A percentile compares a stretch with the other conserved stretches of the same genome.
phyloP scores from a whole-genome alignment of 2,888 invertebrate species.

The Kuschelorhynchus macadamiae region DNA sequence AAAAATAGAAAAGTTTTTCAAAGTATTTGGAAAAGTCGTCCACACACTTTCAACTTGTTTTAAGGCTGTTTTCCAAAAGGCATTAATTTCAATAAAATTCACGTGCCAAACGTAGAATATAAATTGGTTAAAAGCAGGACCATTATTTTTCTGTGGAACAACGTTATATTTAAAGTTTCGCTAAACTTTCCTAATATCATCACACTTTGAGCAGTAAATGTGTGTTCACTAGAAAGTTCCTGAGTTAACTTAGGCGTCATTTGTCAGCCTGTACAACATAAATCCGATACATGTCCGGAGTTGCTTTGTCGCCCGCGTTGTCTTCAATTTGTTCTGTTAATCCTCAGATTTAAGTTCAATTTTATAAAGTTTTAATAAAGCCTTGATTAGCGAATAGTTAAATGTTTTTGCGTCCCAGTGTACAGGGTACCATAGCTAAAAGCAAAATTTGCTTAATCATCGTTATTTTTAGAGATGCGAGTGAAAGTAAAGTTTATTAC shows the following conservation, averaged over 20 bases:
- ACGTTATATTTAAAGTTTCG: conserved; percentile 56
- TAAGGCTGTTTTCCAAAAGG: conserved; percentile 28
- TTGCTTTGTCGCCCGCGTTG: conserved; percentile 21
- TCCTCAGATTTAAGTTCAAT: conserved; percentile 5
- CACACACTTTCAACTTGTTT: conserved; percentile 23
- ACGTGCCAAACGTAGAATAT: conserved; percentile 47
- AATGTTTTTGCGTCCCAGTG: too few relatives aligned
- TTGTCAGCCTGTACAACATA: conserved; percentile 66
- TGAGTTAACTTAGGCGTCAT: conserved; percentile 63
- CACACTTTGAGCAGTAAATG: conserved; percentile 59
- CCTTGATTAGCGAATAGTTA: too few relatives aligned
- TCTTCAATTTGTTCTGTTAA: conserved; percentile 15
- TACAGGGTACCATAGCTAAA: too few relatives aligned
- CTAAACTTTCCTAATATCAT: conserved; percentile 60
- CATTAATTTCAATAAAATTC: conserved; percentile 50
- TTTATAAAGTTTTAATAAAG: not conserved
- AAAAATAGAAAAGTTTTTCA: conserved; percentile 25
- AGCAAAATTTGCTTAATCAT: too few relatives aligned
- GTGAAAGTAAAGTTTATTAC: too few relatives aligned
- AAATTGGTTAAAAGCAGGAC: conserved; percentile 51
- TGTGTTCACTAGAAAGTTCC: conserved; percentile 57
- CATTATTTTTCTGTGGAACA: conserved; percentile 57
- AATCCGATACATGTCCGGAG: conserved; percentile 64
- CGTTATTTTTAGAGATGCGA: too few relatives aligned
- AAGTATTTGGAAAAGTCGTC: conserved; percentile 27